Percentiles rank a stretch among this genome's conserved stretches.
phyloP scores from a whole-genome alignment of 2,797 vertebrate species.

The Phalanger gymnotis region DNA sequence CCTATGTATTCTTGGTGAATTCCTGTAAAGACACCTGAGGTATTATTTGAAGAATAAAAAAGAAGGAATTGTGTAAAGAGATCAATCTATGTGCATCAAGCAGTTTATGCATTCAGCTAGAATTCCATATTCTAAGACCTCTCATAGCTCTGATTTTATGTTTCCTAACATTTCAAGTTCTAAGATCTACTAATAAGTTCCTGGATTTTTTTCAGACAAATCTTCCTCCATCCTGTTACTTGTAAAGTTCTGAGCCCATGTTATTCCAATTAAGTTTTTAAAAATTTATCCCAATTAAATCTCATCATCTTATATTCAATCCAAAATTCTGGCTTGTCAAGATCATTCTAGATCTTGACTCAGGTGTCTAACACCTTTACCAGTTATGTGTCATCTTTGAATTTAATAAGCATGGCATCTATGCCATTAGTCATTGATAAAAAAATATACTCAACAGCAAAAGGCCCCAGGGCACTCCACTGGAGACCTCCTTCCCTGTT shows the following conservation, averaged over 20 bases:
- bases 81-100: no score
- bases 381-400: no score
- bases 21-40: no score
- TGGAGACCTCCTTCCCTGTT: no score
- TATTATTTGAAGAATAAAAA: no score
- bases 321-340: not conserved
- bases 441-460: no score
- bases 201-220: not conserved
- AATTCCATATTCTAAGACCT: not conserved
- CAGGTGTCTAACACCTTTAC: not conserved
- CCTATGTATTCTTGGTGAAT: no score
- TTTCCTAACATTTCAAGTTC: not conserved
- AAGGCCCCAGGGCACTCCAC: no score
- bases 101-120: no score
- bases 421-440: no score
- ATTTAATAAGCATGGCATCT: no score
- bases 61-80: no score
- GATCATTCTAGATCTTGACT: not conserved
- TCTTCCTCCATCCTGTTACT: not conserved
- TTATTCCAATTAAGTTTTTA: not conserved
- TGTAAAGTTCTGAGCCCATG: not conserved
- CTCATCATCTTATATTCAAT: not conserved
- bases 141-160: not conserved
- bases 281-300: not conserved
- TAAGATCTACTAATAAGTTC: constrained; percentile 48